A percentile compares a stretch with the other conserved stretches of the same genome.
Conservation (phyloP, 2,113 vertebrate species). For the Lipophrys pholis region DNA sequence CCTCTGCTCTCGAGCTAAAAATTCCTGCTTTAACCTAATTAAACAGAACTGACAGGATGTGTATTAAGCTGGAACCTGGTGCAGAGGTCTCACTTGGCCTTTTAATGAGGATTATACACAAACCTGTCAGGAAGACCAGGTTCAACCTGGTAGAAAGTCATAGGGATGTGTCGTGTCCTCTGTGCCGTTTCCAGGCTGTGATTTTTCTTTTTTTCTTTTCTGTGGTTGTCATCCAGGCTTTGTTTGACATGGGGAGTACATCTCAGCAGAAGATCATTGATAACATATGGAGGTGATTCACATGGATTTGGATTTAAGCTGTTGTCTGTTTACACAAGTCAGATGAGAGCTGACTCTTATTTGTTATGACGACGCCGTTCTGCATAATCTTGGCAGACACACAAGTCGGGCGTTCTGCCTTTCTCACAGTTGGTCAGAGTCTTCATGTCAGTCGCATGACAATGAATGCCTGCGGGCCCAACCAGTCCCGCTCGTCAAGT, state of each 20-base stretch:
- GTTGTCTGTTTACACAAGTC: slow-evolving; percentile 17
- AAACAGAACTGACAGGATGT: not conserved
- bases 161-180: not conserved
- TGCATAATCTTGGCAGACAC: slow-evolving; percentile 7
- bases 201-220: not conserved
- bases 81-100: not conserved
- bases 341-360: slow-evolving; percentile 3
- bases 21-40: not conserved
- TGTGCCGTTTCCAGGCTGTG: not conserved
- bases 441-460: slow-evolving; percentile 21
- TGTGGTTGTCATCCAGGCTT: slow-evolving; percentile 1
- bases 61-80: not conserved
- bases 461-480: not conserved
- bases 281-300: slow-evolving; percentile 33
- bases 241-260: slow-evolving; percentile 27
- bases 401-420: not conserved
- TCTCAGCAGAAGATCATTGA: slow-evolving; percentile 23
- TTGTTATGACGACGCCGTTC: slow-evolving; percentile 19
- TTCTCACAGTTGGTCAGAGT: slow-evolving; percentile 8
- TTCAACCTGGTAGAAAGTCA: not conserved
- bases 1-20: not conserved
- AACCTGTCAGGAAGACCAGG: slow-evolving; percentile 4
- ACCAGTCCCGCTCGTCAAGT: slow-evolving; percentile 16
- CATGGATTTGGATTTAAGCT: slow-evolving; percentile 10
- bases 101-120: slow-evolving; percentile 16